Conservation (phyloP, 1,140 invertebrate genomes). For the Copidosoma floridanum region DNA sequence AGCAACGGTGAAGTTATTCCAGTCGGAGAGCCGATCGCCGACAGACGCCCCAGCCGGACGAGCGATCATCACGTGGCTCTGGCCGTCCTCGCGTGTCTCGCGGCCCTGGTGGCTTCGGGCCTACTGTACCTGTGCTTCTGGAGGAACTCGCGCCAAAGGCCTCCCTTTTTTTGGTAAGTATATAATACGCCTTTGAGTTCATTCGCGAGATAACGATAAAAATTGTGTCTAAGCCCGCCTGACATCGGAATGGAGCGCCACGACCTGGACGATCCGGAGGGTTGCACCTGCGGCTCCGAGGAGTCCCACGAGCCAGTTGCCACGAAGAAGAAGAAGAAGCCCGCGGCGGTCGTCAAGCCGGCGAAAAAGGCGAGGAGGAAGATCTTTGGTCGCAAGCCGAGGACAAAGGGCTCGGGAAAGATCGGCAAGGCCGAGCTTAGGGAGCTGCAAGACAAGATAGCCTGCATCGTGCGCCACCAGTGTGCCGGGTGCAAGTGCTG, state of each 20-base stretch:
- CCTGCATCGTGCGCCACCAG: neutral
- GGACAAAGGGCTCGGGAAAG: too few relatives aligned
- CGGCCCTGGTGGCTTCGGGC: neutral
- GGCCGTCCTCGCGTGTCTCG: neutral
- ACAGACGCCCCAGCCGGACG: too few relatives aligned
- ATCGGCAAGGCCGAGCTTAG: neutral
- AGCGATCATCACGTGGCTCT: too few relatives aligned
- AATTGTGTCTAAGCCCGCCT: neutral
- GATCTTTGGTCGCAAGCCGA: neutral
- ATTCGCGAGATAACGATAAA: too few relatives aligned
- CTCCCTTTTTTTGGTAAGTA: slow-evolving; percentile 1
- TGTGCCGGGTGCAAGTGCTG: neutral
- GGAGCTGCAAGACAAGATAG: neutral
- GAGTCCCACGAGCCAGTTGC: neutral
- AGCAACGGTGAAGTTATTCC: too few relatives aligned
- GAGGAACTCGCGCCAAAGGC: neutral
- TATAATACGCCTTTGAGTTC: too few relatives aligned
- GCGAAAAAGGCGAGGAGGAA: neutral
- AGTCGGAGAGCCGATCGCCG: too few relatives aligned
- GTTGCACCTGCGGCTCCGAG: slow-evolving; percentile 10
- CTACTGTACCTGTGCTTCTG: neutral
- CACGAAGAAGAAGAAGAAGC: neutral
- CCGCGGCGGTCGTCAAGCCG: neutral
- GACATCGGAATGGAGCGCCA: neutral
- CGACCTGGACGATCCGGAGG: neutral